Conservation (phyloP, 2,888 invertebrate species). For the Aleiodes leptofemur region DNA sequence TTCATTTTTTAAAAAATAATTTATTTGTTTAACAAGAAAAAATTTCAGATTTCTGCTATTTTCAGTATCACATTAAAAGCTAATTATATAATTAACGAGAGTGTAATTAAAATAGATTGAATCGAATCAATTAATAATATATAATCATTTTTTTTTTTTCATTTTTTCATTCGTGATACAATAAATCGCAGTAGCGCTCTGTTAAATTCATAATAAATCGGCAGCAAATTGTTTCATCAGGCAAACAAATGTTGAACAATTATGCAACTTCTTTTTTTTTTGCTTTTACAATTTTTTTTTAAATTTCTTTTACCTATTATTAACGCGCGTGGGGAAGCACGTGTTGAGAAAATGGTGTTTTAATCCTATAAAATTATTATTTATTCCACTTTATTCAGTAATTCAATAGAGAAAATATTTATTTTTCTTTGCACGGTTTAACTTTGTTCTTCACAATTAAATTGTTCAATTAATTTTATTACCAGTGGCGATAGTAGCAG, state of each 20-base stretch:
- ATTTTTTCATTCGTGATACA: slow-evolving; percentile 8
- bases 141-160: too few relatives aligned
- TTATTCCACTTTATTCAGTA: slow-evolving; percentile 25
- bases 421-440: slow-evolving; percentile 44
- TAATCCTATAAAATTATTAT: slow-evolving; percentile 8
- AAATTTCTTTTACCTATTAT: slow-evolving; percentile 9
- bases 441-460: too few relatives aligned
- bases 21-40: too few relatives aligned
- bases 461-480: slow-evolving; percentile 14
- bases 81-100: neutral
- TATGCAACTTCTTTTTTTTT: neutral
- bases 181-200: slow-evolving; percentile 20
- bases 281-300: neutral
- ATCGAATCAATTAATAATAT: neutral
- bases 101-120: neutral
- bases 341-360: neutral
- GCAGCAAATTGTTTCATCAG: slow-evolving; percentile 22
- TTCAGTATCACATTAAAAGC: neutral
- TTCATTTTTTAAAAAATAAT: too few relatives aligned
- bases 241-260: slow-evolving; percentile 10
- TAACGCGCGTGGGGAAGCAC: slow-evolving; percentile 32
- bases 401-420: slow-evolving; percentile 45
- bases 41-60: too few relatives aligned
- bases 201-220: slow-evolving; percentile 12
- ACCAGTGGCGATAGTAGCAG: slow-evolving; percentile 47